phyloP scores from a whole-genome alignment of 2,113 vertebrate species.

The Bettongia penicillata region DNA sequence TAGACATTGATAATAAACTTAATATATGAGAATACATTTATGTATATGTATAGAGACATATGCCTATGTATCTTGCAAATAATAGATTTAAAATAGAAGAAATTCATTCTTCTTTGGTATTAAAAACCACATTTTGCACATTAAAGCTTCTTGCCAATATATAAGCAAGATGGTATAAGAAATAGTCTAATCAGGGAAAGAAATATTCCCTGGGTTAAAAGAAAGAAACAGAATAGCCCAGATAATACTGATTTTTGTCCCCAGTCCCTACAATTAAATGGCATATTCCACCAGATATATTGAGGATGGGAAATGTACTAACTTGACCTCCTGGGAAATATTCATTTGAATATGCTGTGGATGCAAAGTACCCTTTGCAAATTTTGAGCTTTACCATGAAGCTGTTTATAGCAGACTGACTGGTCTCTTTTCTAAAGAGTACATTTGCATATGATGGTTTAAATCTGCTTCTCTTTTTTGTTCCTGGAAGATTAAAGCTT shows the following conservation, averaged over 20 bases:
- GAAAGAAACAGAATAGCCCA: conserved; percentile 22
- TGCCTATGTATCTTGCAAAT: background rate
- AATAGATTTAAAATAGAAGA: background rate
- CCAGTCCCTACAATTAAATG: conserved; percentile 21
- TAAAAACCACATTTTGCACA: conserved; percentile 47
- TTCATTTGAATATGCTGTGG: conserved; percentile 51
- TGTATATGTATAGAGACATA: background rate
- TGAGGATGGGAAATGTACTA: conserved; percentile 34
- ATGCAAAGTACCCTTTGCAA: background rate
- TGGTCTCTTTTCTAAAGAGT: conserved; percentile 60
- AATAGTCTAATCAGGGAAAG: conserved; percentile 27
- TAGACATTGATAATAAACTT: conserved; percentile 51
- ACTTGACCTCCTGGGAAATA: background rate
- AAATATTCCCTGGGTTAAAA: conserved; percentile 39
- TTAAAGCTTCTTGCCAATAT: conserved; percentile 20
- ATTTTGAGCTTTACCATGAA: conserved; percentile 61
- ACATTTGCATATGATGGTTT: conserved; percentile 59
- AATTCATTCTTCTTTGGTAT: background rate
- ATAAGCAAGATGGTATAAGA: background rate
- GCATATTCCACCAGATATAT: background rate
- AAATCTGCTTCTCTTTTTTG: conserved; percentile 51
- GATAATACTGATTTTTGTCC: background rate
- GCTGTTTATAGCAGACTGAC: background rate
- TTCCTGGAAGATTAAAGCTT: conserved; percentile 61
- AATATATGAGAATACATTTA: background rate